phyloP scores from a whole-genome alignment of 92 coral and sea anemone species.

The Heteractis magnifica region DNA sequence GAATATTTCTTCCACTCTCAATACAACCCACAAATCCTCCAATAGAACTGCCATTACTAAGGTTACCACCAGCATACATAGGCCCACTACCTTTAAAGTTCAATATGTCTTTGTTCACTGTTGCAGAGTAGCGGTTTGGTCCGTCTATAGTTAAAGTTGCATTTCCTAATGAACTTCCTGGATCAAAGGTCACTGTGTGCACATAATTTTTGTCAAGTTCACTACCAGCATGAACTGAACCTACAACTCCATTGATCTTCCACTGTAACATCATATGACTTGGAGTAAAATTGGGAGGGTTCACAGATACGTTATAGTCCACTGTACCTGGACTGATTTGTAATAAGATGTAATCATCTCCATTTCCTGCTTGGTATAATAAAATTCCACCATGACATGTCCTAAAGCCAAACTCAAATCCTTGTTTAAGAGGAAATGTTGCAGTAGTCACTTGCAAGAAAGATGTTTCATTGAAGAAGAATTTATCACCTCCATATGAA shows the following conservation, averaged over 20 bases:
- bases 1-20: conserved; percentile 75
- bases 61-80: conserved; percentile 59
- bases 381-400: conserved; percentile 90
- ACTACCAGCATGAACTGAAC: conserved; percentile 58
- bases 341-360: conserved; percentile 53
- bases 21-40: conserved; percentile 86
- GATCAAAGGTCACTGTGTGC: conserved; percentile 61
- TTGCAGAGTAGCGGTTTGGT: conserved; percentile 30
- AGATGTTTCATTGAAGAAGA: conserved; percentile 85
- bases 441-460: conserved; percentile 55
- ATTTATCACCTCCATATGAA: conserved; percentile 35
- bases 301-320: conserved; percentile 48
- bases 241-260: conserved; percentile 53
- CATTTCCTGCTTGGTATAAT: conserved; percentile 66
- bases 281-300: conserved; percentile 50
- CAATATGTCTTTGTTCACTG: conserved; percentile 54
- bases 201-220: conserved; percentile 70
- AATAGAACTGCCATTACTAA: conserved; percentile 21
- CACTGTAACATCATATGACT: conserved; percentile 72
- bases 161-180: conserved; percentile 59
- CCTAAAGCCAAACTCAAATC: conserved; percentile 74
- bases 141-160: conserved; percentile 64
- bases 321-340: conserved; percentile 67
- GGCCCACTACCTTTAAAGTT: conserved; percentile 57
- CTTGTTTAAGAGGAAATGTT: conserved; percentile 51